Base-by-base conservation (phyloP, 2,113 vertebrate species). In the Carassius gibelio region DNA sequence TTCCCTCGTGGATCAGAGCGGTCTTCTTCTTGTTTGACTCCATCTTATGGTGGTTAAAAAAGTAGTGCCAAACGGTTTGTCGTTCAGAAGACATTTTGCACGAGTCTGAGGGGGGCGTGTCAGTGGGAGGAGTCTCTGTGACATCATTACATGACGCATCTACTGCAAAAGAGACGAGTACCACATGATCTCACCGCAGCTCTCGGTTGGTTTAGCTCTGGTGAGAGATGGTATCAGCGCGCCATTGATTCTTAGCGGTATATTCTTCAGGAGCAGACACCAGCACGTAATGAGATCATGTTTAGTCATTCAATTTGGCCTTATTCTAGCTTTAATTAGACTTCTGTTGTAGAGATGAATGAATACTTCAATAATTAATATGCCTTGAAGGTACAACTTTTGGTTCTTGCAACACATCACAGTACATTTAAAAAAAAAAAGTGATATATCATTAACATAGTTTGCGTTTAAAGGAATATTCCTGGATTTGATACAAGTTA, bases 231-330 rank as follows among this genome's bases (percentile, higher is more conserved):
- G 34, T 79, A 68, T 72, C 83, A 82, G 80, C 74, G 48, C 66
- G 83, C 80, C 80, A 78, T 71, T 68, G 55, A 72, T 69, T 84
- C 23, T 71, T 74, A 13, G 72, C 21, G 48, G 78, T 82, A 48
- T 83, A 80, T 85, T 83, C 50, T 83, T 75, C 52, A 81, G 78
- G 75, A 76, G 61, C 26, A 83, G 81, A 88, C 84, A 88, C 81
- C 84, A 84, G 84, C 87, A 81, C 71, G 66, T 72, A 55, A 72
- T 77, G 45, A 50, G 84, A 86, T 42, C 75, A 30, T 59, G 55
- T 75, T 80, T 68, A 59, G 57, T 71, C 76, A 75, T 48, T 82
- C 23, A 85, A 76, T 83, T 72, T 62, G 85, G 75, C 80, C 68
- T 75, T 80, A 75, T 74, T 79, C 80, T 82, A 79, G 55, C 86